Evolutionary conservation across 2,113 vertebrate genomes (phyloP).

Genomic region (Ptyas mucosa): DNA sequence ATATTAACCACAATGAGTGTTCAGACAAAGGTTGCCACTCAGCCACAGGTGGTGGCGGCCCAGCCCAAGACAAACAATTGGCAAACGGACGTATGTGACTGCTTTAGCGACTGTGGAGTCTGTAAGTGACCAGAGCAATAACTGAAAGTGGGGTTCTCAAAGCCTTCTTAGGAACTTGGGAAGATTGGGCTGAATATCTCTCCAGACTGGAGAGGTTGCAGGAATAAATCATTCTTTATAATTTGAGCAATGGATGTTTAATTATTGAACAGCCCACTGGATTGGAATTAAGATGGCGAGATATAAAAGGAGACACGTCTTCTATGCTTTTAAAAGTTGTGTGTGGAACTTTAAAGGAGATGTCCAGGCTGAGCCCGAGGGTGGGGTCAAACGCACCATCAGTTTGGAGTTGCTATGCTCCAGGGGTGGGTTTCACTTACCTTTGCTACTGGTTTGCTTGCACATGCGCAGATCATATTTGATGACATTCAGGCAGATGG

Average conservation of each 20-base stretch:
- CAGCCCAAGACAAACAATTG: background rate
- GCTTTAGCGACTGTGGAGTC: conserved; percentile 55
- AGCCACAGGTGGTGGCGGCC: rapidly evolving
- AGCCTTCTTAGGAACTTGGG: rapidly evolving
- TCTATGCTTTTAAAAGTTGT: background rate
- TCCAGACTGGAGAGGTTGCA: rapidly evolving
- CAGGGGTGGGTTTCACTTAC: no score
- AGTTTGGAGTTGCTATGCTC: background rate
- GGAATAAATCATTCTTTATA: background rate
- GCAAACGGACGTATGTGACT: conserved; percentile 65
- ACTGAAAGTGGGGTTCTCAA: rapidly evolving
- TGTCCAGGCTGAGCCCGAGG: background rate
- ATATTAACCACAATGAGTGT: background rate
- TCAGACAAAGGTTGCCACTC: background rate
- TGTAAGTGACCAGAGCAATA: conserved; percentile 57
- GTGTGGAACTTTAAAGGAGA: background rate
- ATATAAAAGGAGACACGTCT: background rate
- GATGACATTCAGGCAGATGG: no score
- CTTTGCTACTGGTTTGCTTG: no score
- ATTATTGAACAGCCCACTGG: background rate
- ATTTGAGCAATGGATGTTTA: background rate
- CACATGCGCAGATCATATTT: no score
- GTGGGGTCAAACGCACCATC: background rate
- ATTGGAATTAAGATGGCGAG: background rate
- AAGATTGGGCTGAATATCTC: background rate